Evolutionary conservation across 2,888 invertebrate genomes (phyloP).

Genomic region (Dascillus cervinus): DNA sequence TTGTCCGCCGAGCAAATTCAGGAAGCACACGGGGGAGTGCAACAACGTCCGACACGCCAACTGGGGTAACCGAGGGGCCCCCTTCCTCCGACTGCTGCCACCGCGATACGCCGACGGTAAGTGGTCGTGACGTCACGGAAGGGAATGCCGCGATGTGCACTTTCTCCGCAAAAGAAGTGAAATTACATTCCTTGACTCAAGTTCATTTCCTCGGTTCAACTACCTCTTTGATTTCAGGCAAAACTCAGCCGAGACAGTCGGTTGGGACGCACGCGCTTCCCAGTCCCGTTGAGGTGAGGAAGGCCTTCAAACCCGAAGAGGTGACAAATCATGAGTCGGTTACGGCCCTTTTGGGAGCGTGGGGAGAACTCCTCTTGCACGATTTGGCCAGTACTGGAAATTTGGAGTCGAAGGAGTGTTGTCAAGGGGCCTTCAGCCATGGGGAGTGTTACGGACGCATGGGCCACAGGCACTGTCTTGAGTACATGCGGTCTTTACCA

Average conservation of each 20-base stretch:
- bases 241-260: conserved; percentile 46
- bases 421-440: conserved; percentile 37
- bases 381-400: conserved; percentile 65
- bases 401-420: conserved; percentile 46
- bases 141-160: not conserved
- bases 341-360: conserved; percentile 69
- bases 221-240: conserved; percentile 33
- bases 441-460: conserved; percentile 49
- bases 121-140: no score
- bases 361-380: conserved; percentile 68
- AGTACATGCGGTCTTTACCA: conserved; percentile 66
- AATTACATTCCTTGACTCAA: no score
- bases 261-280: conserved; percentile 54
- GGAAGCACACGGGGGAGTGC: conserved; percentile 75
- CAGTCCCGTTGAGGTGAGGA: conserved; percentile 51
- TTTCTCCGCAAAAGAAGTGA: not conserved
- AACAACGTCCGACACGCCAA: conserved; percentile 80
- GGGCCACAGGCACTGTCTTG: conserved; percentile 47
- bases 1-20: conserved; percentile 77
- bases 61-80: conserved; percentile 75
- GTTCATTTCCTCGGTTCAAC: no score
- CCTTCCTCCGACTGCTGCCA: conserved; percentile 64
- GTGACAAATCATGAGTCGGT: conserved; percentile 62
- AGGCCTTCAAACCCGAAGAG: conserved; percentile 50
- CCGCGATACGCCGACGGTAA: conserved; percentile 70